A percentile compares a stretch with the other conserved stretches of the same genome.
Conservation (phyloP, 2,888 invertebrate species). For the Meloe dianella region DNA sequence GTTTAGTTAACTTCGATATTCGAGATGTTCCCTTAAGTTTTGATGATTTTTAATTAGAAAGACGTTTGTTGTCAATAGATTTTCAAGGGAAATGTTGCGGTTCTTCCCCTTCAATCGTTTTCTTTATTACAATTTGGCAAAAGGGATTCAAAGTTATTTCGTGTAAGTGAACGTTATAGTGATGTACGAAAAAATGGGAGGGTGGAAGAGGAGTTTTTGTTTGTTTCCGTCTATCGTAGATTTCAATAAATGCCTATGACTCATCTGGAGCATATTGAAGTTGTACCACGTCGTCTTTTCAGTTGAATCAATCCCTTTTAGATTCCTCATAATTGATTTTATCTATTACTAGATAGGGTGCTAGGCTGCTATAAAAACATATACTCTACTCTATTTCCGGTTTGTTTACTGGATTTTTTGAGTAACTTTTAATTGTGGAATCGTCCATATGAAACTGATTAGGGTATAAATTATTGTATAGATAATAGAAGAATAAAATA, state of each 20-base stretch:
- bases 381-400: background rate
- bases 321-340: background rate
- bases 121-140: background rate
- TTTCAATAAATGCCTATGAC: slow-evolving; percentile 29
- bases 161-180: background rate
- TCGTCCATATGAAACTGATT: background rate
- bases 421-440: too few species aligned
- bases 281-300: background rate
- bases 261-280: slow-evolving; percentile 28
- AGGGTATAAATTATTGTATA: background rate
- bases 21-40: background rate
- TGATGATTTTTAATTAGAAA: slow-evolving; percentile 6
- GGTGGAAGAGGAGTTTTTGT: slow-evolving; percentile 9
- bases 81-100: background rate
- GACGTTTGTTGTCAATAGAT: background rate
- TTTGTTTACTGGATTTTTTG: too few species aligned
- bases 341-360: background rate
- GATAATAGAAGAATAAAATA: slow-evolving; percentile 1
- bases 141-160: slow-evolving; percentile 5
- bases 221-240: slow-evolving; percentile 22
- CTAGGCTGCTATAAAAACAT: background rate
- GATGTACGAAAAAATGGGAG: background rate
- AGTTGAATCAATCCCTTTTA: background rate
- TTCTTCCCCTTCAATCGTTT: background rate
- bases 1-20: background rate